These are phyloP conservation scores for Pachliopta kotzebuea DNA, from an alignment of 2,888 invertebrate genomes.

Conservation along the genomic window DNA sequence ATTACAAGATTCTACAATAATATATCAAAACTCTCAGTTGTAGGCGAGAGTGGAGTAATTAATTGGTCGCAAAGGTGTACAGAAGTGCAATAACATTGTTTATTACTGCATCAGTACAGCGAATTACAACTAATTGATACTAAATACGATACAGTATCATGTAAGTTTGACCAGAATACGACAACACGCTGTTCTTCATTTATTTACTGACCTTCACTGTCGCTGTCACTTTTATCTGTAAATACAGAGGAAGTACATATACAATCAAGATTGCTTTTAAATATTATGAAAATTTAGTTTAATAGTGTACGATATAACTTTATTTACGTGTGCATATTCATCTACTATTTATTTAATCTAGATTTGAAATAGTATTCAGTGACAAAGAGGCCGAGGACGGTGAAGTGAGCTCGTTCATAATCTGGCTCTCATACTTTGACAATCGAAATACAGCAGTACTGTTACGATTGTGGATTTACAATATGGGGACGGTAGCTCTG, in stretches of 20 bases:
- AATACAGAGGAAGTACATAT: conserved; percentile 41
- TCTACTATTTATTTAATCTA: background rate
- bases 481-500: too few species aligned
- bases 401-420: too few species aligned
- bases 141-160: conserved; percentile 68
- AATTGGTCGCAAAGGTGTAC: conserved; percentile 20
- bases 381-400: too few species aligned
- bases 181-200: conserved; percentile 61
- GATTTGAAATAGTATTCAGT: too few species aligned
- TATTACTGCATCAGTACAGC: conserved; percentile 43
- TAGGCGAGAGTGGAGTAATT: conserved; percentile 20
- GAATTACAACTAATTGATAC: conserved; percentile 60
- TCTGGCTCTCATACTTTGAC: too few species aligned
- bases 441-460: too few species aligned
- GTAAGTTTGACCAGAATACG: conserved; percentile 79
- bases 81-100: conserved; percentile 35
- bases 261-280: background rate
- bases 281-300: background rate
- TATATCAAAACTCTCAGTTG: conserved; percentile 34
- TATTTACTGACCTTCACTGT: conserved; percentile 93
- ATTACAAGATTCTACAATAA: conserved; percentile 61
- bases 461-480: too few species aligned
- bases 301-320: background rate
- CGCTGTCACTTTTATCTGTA: conserved; percentile 96
- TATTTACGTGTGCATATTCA: background rate